phyloP scores from a whole-genome alignment of 2,888 invertebrate genomes.

The Sclerodermus sp. region DNA sequence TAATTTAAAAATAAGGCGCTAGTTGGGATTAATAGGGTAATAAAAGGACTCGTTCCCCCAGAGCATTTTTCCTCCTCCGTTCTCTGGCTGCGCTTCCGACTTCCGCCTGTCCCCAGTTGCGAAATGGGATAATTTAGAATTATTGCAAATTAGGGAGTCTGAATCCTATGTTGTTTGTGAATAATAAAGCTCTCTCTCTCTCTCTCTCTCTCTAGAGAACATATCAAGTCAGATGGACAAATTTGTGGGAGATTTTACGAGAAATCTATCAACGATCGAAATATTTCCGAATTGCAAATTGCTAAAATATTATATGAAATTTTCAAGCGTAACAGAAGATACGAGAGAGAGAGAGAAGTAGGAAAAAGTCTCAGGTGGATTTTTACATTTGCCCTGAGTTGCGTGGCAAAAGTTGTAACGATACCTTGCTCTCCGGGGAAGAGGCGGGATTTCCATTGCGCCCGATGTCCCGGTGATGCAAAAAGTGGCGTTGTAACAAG shows the following conservation, averaged over 20 bases:
- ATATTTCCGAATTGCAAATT: no score
- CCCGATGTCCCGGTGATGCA: no score
- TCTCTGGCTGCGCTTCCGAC: conserved; percentile 29
- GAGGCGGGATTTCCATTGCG: no score
- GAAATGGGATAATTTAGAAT: conserved; percentile 48
- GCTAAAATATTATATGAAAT: no score
- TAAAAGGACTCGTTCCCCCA: conserved; percentile 46
- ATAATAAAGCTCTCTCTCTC: conserved; percentile 33
- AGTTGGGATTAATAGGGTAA: conserved; percentile 54
- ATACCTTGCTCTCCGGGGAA: not conserved
- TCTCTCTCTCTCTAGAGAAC: not conserved
- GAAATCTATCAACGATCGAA: no score
- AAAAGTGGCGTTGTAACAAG: not conserved
- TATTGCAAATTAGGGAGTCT: conserved; percentile 43
- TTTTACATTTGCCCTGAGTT: conserved; percentile 30
- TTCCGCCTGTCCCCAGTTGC: conserved; percentile 29
- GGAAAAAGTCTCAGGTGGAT: conserved; percentile 29
- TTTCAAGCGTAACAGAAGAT: no score
- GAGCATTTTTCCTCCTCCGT: conserved; percentile 38
- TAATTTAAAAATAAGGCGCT: conserved; percentile 55
- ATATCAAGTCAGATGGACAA: no score
- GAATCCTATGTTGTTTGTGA: conserved; percentile 36
- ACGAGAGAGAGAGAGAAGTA: no score
- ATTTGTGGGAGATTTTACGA: no score
- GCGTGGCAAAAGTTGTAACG: conserved; percentile 31